These are phyloP conservation scores for Helicoverpa armigera DNA, from an alignment of 1,140 invertebrate genomes.

Conservation along the genomic window DNA sequence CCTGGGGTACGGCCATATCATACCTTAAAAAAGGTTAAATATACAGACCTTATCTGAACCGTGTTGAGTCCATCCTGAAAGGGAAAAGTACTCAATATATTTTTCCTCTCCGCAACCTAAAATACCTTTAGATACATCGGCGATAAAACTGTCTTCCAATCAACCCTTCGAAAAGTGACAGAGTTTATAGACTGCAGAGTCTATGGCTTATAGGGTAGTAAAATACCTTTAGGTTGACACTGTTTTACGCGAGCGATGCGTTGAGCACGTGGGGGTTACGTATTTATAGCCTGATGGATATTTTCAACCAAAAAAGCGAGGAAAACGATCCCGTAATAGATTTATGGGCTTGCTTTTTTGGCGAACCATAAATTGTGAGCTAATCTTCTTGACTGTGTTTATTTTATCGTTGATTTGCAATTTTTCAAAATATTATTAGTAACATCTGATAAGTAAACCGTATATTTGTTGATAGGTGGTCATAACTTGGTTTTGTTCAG, in stretches of 20 bases:
- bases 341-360: not conserved
- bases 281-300: conserved; percentile 31
- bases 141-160: conserved; percentile 34
- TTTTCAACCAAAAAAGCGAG: conserved; percentile 3
- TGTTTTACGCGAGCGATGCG: conserved; percentile 34
- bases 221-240: conserved; percentile 38
- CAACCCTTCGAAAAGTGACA: conserved; percentile 33
- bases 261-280: not conserved
- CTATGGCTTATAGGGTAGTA: conserved; percentile 25
- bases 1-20: not conserved
- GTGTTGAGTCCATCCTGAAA: not conserved
- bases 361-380: not conserved
- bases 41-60: not conserved
- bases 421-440: no score
- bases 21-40: conserved; percentile 17
- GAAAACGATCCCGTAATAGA: conserved; percentile 18
- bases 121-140: conserved; percentile 29
- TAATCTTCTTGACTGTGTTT: no score
- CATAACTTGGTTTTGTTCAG: no score
- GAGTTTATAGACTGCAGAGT: conserved; percentile 33
- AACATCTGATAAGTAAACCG: no score
- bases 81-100: conserved; percentile 20
- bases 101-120: not conserved
- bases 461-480: no score
- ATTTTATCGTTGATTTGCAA: no score